These are phyloP conservation scores for Cataglyphis altisquamis DNA, from an alignment of 2,888 invertebrate species.

Conservation along the genomic window DNA sequence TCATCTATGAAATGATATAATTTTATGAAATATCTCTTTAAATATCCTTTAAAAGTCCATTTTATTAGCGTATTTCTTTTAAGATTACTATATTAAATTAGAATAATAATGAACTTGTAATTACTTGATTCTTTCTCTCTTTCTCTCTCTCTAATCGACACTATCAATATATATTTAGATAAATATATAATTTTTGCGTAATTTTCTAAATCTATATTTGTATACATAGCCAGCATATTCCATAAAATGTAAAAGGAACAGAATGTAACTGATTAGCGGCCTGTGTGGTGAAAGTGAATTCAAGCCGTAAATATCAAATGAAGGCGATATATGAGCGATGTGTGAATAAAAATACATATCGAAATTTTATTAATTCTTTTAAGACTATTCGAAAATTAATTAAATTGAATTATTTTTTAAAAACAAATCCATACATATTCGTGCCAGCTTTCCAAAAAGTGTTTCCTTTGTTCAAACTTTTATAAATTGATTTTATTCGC, in stretches of 20 bases:
- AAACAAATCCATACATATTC: neutral
- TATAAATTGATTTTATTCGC: neutral
- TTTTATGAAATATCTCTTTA: neutral
- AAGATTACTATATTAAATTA: neutral
- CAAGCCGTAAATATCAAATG: conserved; percentile 66
- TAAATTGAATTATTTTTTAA: neutral
- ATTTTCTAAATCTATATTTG: neutral
- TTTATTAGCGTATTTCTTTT: neutral
- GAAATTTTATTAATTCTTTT: conserved; percentile 13
- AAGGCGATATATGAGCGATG: conserved; percentile 30
- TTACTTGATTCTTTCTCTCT: neutral
- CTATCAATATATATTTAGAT: neutral
- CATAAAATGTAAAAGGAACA: conserved; percentile 23
- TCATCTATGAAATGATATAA: neutral
- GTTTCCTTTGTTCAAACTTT: neutral
- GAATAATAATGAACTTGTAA: neutral
- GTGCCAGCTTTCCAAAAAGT: neutral
- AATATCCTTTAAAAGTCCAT: neutral
- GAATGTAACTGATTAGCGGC: conserved; percentile 42
- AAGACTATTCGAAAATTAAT: neutral
- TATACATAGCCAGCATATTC: neutral
- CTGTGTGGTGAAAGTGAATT: conserved; percentile 72
- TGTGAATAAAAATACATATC: conserved; percentile 39
- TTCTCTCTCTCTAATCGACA: too few relatives aligned
- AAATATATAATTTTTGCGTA: neutral